These are phyloP conservation scores for Hypanus sabinus DNA, from an alignment of 2,113 vertebrate genomes.

Conservation along the genomic window DNA sequence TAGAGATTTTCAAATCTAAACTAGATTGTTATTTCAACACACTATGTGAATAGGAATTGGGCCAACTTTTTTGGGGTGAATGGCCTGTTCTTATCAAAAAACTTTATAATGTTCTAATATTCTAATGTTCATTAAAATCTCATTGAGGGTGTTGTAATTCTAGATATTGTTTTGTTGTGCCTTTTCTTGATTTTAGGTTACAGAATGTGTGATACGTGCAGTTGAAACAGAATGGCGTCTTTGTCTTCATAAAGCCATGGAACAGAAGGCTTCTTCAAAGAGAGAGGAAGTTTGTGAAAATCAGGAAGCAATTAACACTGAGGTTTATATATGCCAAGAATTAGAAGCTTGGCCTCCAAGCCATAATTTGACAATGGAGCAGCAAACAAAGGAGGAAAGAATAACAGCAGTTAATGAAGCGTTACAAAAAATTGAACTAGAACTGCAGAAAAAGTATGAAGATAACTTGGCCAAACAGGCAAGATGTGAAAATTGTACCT, in stretches of 20 bases:
- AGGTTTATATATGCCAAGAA: constrained; percentile 42
- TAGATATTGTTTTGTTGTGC: neutral
- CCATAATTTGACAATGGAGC: constrained; percentile 53
- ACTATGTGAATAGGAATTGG: too few species aligned
- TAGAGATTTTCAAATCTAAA: too few species aligned
- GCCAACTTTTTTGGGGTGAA: too few species aligned
- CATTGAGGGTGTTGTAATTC: neutral
- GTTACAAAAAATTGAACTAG: constrained; percentile 55
- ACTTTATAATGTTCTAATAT: too few species aligned
- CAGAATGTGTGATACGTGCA: constrained; percentile 51
- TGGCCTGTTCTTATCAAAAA: too few species aligned
- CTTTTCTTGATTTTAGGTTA: constrained; percentile 48
- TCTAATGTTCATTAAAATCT: neutral
- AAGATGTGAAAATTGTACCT: constrained; percentile 22
- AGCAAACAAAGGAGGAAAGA: constrained; percentile 55
- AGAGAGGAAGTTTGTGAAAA: constrained; percentile 34
- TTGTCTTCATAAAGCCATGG: constrained; percentile 53
- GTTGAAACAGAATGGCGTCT: constrained; percentile 65
- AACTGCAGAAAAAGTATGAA: constrained; percentile 60
- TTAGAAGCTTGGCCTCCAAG: constrained; percentile 49
- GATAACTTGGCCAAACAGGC: constrained; percentile 74
- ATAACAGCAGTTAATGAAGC: constrained; percentile 52
- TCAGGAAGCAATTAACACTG: constrained; percentile 42
- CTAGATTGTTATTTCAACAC: too few species aligned
- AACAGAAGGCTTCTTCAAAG: constrained; percentile 45